Conservation (phyloP, 2,113 vertebrate species). For the Labrus mixtus region DNA sequence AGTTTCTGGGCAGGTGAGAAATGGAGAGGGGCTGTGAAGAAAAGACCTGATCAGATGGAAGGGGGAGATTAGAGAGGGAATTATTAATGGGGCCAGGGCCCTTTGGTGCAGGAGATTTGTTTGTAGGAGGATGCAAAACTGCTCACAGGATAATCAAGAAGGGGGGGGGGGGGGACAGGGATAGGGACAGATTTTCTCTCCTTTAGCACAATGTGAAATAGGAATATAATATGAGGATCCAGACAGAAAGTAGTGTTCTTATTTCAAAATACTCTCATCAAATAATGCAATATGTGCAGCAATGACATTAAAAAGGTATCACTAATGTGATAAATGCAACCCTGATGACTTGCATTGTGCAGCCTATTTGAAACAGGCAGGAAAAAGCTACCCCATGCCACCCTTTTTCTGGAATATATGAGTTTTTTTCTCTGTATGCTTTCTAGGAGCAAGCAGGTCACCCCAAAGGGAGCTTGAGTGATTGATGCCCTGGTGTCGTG, state of each 20-base stretch:
- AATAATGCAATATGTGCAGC: conserved; percentile 36
- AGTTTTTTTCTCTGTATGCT: conserved; percentile 42
- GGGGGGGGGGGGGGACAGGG: no score
- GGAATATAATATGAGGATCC: conserved; percentile 59
- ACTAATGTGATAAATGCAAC: conserved; percentile 45
- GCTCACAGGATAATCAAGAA: conserved; percentile 56
- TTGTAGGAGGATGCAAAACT: conserved; percentile 74
- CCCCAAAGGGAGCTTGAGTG: conserved; percentile 74
- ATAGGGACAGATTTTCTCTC: conserved; percentile 57
- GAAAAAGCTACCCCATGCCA: background rate
- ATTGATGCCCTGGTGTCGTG: conserved; percentile 78
- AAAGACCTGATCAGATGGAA: conserved; percentile 80
- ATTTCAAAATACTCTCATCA: conserved; percentile 55
- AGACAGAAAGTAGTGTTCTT: conserved; percentile 31
- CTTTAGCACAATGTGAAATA: conserved; percentile 62
- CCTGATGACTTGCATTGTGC: conserved; percentile 29
- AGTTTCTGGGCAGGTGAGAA: conserved; percentile 80
- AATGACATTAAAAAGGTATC: conserved; percentile 45
- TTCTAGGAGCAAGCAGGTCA: conserved; percentile 67
- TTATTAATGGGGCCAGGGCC: conserved; percentile 75
- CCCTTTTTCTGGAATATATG: conserved; percentile 39
- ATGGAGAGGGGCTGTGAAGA: conserved; percentile 77
- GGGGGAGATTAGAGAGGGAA: conserved; percentile 74
- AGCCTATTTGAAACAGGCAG: background rate
- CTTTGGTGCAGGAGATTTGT: conserved; percentile 74